These are phyloP conservation scores for Poecilus cupreus DNA, from an alignment of 2,888 invertebrate species.

Conservation along the genomic window DNA sequence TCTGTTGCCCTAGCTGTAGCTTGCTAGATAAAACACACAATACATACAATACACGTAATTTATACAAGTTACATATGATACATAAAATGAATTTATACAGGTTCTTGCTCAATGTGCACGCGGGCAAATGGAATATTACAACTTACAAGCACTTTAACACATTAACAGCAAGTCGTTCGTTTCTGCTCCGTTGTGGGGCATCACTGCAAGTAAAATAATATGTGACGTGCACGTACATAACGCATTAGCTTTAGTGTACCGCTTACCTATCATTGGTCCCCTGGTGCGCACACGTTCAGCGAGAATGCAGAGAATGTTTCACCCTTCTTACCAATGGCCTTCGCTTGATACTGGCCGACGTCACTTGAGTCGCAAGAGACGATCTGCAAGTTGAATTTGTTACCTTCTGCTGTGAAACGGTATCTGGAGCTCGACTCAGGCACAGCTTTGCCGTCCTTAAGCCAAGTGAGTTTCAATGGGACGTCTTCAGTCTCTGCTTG, in stretches of 20 bases:
- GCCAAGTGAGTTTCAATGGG: conserved; percentile 85
- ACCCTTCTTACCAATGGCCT: conserved; percentile 89
- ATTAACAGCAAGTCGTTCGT: conserved; percentile 70
- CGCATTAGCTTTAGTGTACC: neutral
- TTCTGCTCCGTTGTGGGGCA: conserved; percentile 58
- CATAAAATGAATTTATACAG: conserved; percentile 64
- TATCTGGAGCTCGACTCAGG: conserved; percentile 86
- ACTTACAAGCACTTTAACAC: conserved; percentile 52
- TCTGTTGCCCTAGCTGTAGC: conserved; percentile 54
- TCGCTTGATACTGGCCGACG: conserved; percentile 91
- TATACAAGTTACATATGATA: conserved; percentile 68
- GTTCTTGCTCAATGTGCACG: conserved; percentile 53
- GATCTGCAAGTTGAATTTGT: conserved; percentile 86
- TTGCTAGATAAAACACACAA: conserved; percentile 58
- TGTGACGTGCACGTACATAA: neutral
- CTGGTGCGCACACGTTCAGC: conserved; percentile 82
- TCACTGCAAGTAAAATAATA: conserved; percentile 46
- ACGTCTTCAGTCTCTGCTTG: conserved; percentile 86
- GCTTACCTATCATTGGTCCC: conserved; percentile 72
- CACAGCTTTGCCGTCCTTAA: conserved; percentile 93
- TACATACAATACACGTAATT: conserved; percentile 61
- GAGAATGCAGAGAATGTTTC: conserved; percentile 91
- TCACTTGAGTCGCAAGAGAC: conserved; percentile 84
- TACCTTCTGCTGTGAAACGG: conserved; percentile 88
- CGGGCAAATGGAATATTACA: conserved; percentile 56